Evolutionary conservation across 2,888 invertebrate species (phyloP).

Genomic region (Synanthedon vespiformis): DNA sequence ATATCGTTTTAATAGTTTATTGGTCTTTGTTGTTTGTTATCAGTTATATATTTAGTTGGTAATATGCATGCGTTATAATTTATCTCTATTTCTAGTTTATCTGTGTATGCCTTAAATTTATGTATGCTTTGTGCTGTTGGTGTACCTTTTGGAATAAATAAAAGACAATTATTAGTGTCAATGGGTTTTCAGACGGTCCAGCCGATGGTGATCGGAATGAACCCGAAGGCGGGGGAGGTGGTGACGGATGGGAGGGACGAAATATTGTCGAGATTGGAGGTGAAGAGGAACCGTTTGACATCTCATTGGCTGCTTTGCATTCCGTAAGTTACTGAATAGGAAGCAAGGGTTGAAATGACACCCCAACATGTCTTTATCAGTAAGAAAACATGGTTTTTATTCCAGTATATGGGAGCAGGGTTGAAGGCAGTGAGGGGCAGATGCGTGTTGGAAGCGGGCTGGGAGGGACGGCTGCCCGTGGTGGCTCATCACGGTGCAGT

Average conservation of each 20-base stretch:
- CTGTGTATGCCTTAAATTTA: too few relatives aligned
- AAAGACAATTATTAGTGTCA: too few relatives aligned
- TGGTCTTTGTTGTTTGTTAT: too few relatives aligned
- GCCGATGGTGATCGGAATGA: constrained; percentile 2
- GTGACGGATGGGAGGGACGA: constrained; percentile 2
- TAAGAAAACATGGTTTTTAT: not conserved
- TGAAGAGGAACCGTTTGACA: constrained; percentile 42
- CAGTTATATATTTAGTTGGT: too few relatives aligned
- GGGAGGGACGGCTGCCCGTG: constrained; percentile 43
- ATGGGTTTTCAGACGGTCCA: not conserved
- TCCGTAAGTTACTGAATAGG: constrained; percentile 27
- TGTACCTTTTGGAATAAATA: too few relatives aligned
- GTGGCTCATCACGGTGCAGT: constrained; percentile 43
- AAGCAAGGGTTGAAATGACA: not conserved
- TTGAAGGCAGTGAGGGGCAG: constrained; percentile 37
- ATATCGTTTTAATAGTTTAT: too few relatives aligned
- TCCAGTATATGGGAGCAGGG: constrained; percentile 49
- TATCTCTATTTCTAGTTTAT: too few relatives aligned
- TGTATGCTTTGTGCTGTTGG: too few relatives aligned
- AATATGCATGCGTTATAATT: too few relatives aligned
- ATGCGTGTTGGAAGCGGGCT: constrained; percentile 47
- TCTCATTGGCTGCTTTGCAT: constrained; percentile 47
- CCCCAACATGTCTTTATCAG: not conserved
- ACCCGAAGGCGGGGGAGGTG: constrained; percentile 2
- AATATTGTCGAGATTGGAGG: constrained; percentile 13